Conservation (phyloP, 2,113 vertebrate species). For the Athene cunicularia region DNA sequence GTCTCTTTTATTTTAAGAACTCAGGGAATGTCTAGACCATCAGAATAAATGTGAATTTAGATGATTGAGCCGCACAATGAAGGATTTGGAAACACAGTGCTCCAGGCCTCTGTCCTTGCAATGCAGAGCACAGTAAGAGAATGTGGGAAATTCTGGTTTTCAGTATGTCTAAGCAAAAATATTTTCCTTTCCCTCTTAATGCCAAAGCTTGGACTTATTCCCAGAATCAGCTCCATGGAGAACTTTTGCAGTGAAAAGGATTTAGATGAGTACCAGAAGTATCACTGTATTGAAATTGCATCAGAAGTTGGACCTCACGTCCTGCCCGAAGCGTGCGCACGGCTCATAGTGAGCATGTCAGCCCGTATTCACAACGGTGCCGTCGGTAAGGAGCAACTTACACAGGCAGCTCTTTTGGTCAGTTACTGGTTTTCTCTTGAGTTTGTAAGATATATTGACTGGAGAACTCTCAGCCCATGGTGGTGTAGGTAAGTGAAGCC, state of each 20-base stretch:
- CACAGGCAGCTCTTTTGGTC: neutral
- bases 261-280: constrained; percentile 76
- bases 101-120: neutral
- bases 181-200: constrained; percentile 49
- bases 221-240: constrained; percentile 75
- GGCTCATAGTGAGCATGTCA: constrained; percentile 81
- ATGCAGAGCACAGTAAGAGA: neutral
- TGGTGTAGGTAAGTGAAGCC: neutral
- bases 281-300: constrained; percentile 79
- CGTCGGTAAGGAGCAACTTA: constrained; percentile 71
- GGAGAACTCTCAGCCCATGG: neutral
- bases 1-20: constrained; percentile 6
- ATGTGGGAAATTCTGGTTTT: constrained; percentile 30
- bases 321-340: constrained; percentile 72
- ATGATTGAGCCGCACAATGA: neutral
- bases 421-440: neutral
- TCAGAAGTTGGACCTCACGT: constrained; percentile 55
- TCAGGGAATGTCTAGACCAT: neutral
- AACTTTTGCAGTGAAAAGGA: constrained; percentile 79
- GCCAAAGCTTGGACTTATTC: constrained; percentile 84
- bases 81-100: neutral
- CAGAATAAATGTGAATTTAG: constrained; percentile 1
- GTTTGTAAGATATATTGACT: neutral
- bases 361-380: constrained; percentile 83
- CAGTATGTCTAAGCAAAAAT: constrained; percentile 5